These are phyloP conservation scores for Colostygia pectinataria DNA, from an alignment of 2,888 invertebrate genomes.

Conservation along the genomic window DNA sequence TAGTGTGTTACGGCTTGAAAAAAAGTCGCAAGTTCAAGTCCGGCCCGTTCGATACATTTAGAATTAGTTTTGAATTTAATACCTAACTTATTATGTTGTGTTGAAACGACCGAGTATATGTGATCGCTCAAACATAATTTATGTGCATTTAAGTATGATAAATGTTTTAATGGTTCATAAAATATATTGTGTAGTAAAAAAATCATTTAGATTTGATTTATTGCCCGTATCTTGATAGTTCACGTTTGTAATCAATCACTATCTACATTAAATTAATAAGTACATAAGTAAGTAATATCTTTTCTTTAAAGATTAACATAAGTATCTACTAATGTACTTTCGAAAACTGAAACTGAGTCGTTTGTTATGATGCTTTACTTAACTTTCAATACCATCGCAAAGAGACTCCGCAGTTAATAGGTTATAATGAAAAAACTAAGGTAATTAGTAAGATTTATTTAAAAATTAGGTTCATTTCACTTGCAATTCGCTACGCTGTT, in stretches of 20 bases:
- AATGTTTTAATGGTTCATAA: slow-evolving; percentile 53
- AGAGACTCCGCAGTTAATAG: too few relatives aligned
- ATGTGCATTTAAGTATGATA: slow-evolving; percentile 59
- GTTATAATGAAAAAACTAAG: background rate
- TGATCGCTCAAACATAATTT: slow-evolving; percentile 57
- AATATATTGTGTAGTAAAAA: slow-evolving; percentile 59
- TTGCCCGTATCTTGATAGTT: slow-evolving; percentile 11
- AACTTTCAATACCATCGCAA: too few relatives aligned
- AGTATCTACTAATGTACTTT: too few relatives aligned
- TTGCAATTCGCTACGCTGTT: slow-evolving; percentile 2
- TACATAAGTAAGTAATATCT: background rate
- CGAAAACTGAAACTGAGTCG: too few relatives aligned
- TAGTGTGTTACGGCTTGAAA: too few relatives aligned
- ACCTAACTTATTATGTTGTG: slow-evolving; percentile 23
- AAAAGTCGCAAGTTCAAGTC: too few relatives aligned
- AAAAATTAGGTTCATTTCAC: slow-evolving; percentile 7
- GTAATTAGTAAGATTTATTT: slow-evolving; percentile 14
- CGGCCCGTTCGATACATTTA: too few relatives aligned
- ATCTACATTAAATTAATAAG: background rate
- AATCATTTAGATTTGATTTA: slow-evolving; percentile 31
- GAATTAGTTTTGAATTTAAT: too few relatives aligned
- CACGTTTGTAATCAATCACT: background rate
- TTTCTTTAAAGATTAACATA: too few relatives aligned
- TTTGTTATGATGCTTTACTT: too few relatives aligned
- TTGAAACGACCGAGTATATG: slow-evolving; percentile 34